Conservation (phyloP, 2,888 invertebrate species). For the Fragum whitleyi region DNA sequence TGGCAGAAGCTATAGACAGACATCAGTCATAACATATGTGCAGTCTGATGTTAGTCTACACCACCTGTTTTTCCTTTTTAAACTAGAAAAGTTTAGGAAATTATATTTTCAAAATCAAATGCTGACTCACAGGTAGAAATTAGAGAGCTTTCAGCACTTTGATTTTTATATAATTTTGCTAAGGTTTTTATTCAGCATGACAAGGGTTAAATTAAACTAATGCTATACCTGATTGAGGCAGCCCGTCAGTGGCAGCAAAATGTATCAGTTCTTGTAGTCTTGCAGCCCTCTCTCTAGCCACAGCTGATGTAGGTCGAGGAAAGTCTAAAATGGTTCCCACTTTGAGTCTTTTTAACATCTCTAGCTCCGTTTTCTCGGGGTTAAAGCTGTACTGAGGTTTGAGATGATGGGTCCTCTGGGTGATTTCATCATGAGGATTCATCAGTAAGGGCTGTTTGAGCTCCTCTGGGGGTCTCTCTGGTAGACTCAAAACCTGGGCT, state of each 20-base stretch:
- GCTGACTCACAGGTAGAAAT: too few relatives aligned
- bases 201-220: too few relatives aligned
- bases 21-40: too few relatives aligned
- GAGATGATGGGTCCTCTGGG: constrained; percentile 78
- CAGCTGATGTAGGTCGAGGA: constrained; percentile 69
- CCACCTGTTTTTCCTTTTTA: too few relatives aligned
- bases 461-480: constrained; percentile 71
- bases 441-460: constrained; percentile 79
- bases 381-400: constrained; percentile 78
- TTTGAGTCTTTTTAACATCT: constrained; percentile 79
- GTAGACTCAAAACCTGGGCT: constrained; percentile 75
- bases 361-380: constrained; percentile 77
- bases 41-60: too few relatives aligned
- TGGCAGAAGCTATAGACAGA: too few relatives aligned
- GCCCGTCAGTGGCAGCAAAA: constrained; percentile 80
- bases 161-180: too few relatives aligned
- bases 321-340: constrained; percentile 66
- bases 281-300: constrained; percentile 79
- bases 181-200: too few relatives aligned
- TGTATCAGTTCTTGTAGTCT: constrained; percentile 83
- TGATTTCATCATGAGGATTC: constrained; percentile 79
- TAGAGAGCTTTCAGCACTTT: too few relatives aligned
- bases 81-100: too few relatives aligned
- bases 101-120: too few relatives aligned
- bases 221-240: constrained; percentile 78